These are phyloP conservation scores for Plutella xylostella DNA, from an alignment of 2,888 invertebrate genomes.

Conservation along the genomic window DNA sequence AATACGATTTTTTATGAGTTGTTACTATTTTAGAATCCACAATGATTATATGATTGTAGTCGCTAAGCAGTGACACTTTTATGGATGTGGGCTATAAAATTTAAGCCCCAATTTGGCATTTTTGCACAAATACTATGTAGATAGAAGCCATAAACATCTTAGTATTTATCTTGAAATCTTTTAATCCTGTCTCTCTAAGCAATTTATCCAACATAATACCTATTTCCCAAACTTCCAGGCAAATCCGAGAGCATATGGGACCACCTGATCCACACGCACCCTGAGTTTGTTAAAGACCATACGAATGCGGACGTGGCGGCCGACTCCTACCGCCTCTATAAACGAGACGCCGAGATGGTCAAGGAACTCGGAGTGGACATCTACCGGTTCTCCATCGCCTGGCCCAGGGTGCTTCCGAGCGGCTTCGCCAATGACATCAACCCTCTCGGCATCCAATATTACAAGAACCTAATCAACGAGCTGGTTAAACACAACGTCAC, in stretches of 20 bases:
- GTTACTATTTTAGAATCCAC: too few relatives aligned
- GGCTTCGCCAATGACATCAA: conserved; percentile 76
- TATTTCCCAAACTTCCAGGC: conserved; percentile 48
- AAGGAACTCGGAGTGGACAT: conserved; percentile 73
- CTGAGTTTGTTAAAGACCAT: conserved; percentile 63
- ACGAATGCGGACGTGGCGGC: conserved; percentile 76
- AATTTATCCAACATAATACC: background rate
- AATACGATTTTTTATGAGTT: too few relatives aligned
- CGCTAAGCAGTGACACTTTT: too few relatives aligned
- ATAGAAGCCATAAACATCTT: too few relatives aligned
- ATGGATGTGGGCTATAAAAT: too few relatives aligned
- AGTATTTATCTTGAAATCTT: too few relatives aligned
- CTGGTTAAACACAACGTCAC: conserved; percentile 74
- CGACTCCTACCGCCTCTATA: conserved; percentile 76
- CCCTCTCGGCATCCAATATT: conserved; percentile 78
- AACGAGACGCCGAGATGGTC: conserved; percentile 73
- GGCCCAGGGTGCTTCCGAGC: conserved; percentile 80
- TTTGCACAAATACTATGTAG: too few relatives aligned
- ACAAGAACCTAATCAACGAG: conserved; percentile 80
- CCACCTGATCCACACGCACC: conserved; percentile 55
- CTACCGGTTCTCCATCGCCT: conserved; percentile 81
- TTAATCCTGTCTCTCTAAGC: too few relatives aligned
- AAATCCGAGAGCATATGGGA: conserved; percentile 76
- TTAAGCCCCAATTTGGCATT: too few relatives aligned
- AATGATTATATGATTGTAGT: too few relatives aligned